Evolutionary conservation across 2,797 vertebrate genomes (phyloP), one percentile per base, ranked within the genome.

Genomic region (Menidia menidia): DNA sequence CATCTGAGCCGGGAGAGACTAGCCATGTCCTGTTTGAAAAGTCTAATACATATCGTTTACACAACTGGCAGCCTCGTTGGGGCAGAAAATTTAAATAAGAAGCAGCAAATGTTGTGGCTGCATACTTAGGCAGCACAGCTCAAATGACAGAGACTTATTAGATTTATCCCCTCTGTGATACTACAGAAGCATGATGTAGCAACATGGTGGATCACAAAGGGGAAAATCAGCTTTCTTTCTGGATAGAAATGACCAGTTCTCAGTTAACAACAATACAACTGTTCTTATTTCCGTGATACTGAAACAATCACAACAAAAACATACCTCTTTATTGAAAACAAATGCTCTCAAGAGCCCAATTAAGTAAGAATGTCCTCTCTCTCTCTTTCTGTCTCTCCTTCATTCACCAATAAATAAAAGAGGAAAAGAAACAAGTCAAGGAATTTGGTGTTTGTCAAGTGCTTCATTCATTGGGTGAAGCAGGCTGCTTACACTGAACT

Each of bases 271-370:
- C 15, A 45, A 45, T 5, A 45, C 14, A 45, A 7, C 35, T 6
- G 7, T 39, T 39, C 35, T 39, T 39, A 39, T 39, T 39, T 39
- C 10, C 35, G 10, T 5, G 35, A 39, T 6, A 39, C 35, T 39
- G 6, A 39, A 39, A 39, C n/a, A n/a, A n/a, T n/a, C 75, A 72
- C 83, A 88, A 88, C 84, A 66, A 87, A 80, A 85, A 73, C 71
- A 75, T 76, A 88, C 75, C 77, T 90, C 80, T 84, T 89, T 72
- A 88, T 85, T 90, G 76, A 80, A 89, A 91, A 87, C 82, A 88
- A 91, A 89, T 87, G 82, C 51, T 80, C 73, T 77, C 47, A 71
- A 72, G 66, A 83, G 83, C 69, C 68, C 67, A 89, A 85, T 84
- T 85, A 87, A 88, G 66, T 71, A 86, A 86, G 79, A 87, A 88